phyloP scores from a whole-genome alignment of 2,113 vertebrate genomes.

The Aplodontia rufa region DNA sequence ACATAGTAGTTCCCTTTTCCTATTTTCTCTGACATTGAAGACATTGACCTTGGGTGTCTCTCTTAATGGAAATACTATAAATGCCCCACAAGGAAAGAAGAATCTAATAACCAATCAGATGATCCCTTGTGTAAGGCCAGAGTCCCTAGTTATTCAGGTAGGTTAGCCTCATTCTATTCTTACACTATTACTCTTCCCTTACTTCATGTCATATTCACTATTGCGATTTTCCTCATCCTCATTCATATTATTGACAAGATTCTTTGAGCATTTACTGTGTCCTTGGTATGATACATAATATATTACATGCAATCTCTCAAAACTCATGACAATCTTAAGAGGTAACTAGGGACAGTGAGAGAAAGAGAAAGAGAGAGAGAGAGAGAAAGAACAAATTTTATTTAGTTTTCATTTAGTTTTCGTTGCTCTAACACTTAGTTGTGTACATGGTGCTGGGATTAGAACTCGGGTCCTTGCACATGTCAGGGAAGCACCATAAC shows the following conservation, averaged over 20 bases:
- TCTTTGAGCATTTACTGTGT: constrained; percentile 6
- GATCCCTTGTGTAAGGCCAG: not conserved
- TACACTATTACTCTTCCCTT: not conserved
- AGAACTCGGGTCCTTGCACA: no score
- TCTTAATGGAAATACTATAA: constrained; percentile 4
- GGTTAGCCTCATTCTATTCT: not conserved
- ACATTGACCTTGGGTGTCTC: not conserved
- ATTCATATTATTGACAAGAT: not conserved
- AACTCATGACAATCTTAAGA: not conserved
- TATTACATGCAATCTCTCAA: not conserved
- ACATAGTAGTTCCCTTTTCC: not conserved
- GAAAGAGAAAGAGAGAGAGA: no score
- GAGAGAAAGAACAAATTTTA: no score
- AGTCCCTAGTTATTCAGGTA: not conserved
- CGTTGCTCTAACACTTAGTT: no score
- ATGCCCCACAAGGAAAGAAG: not conserved
- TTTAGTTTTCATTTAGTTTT: no score
- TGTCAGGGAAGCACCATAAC: no score
- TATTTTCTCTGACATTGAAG: not conserved
- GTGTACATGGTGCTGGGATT: no score
- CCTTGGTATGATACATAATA: not conserved
- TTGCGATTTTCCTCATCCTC: not conserved
- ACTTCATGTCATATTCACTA: not conserved
- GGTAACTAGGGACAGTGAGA: no score
- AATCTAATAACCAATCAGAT: not conserved